Evolutionary conservation across 2,113 vertebrate species (phyloP).

Genomic region (Cygnus atratus): DNA sequence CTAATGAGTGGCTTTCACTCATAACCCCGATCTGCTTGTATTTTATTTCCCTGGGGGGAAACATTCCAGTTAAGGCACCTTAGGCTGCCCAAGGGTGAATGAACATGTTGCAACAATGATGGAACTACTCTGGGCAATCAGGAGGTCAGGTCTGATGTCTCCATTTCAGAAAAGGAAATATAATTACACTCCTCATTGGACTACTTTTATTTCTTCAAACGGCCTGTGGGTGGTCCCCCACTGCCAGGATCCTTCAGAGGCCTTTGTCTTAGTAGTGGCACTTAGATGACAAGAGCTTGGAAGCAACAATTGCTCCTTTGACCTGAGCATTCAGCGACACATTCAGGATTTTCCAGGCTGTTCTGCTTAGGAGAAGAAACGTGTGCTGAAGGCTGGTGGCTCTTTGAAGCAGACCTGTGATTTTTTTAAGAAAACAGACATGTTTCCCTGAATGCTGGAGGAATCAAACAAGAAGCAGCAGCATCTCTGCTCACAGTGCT

Average conservation of each 20-base stretch:
- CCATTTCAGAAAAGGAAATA: neutral
- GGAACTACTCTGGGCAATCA: neutral
- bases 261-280: neutral
- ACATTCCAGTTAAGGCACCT: neutral
- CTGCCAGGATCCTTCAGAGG: neutral
- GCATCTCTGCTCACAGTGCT: neutral
- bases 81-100: neutral
- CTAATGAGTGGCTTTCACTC: neutral
- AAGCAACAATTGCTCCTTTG: neutral
- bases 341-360: neutral
- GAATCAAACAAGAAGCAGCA: neutral
- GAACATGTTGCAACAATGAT: neutral
- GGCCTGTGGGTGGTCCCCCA: neutral
- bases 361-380: neutral
- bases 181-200: neutral
- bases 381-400: neutral
- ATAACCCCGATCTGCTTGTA: neutral
- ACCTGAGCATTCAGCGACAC: neutral
- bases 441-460: neutral
- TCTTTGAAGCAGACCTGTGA: neutral
- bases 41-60: neutral
- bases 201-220: neutral
- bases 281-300: neutral
- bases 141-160: neutral
- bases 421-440: neutral